Evolutionary conservation across 2,113 vertebrate species (phyloP).

Genomic region (Tinamus guttatus): DNA sequence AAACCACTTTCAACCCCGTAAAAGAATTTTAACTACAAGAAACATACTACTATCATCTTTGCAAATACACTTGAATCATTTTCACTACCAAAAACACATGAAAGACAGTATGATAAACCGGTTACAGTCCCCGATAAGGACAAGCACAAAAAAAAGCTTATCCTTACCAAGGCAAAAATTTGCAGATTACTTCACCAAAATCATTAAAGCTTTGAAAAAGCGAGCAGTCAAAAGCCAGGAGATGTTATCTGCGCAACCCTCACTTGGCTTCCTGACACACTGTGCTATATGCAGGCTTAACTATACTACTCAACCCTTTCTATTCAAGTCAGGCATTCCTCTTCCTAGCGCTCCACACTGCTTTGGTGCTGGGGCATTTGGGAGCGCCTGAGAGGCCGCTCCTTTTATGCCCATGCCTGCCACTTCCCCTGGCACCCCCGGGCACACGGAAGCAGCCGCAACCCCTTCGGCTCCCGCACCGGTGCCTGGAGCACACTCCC

Average conservation of each 20-base stretch:
- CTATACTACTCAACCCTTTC: neutral
- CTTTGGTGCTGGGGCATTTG: neutral
- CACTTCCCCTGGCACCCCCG: neutral
- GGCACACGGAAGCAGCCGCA: neutral
- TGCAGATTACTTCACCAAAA: neutral
- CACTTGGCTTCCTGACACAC: neutral
- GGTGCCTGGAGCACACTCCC: neutral
- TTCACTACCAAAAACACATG: neutral
- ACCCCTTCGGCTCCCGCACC: too few species aligned
- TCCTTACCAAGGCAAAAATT: neutral
- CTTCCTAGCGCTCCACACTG: neutral
- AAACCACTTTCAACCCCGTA: neutral
- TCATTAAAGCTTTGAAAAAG: neutral
- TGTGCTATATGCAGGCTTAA: neutral
- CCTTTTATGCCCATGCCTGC: neutral
- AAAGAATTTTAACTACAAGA: neutral
- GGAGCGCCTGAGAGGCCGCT: neutral
- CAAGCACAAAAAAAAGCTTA: neutral
- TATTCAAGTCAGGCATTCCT: neutral
- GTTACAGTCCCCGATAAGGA: too few species aligned
- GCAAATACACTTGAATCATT: neutral
- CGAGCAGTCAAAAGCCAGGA: neutral
- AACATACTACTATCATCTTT: neutral
- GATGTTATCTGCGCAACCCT: neutral
- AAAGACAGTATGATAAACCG: neutral